Percentiles rank a stretch among this genome's conserved stretches.
Conservation (phyloP, 2,113 vertebrate genomes). For the Megaceryle torquata region DNA sequence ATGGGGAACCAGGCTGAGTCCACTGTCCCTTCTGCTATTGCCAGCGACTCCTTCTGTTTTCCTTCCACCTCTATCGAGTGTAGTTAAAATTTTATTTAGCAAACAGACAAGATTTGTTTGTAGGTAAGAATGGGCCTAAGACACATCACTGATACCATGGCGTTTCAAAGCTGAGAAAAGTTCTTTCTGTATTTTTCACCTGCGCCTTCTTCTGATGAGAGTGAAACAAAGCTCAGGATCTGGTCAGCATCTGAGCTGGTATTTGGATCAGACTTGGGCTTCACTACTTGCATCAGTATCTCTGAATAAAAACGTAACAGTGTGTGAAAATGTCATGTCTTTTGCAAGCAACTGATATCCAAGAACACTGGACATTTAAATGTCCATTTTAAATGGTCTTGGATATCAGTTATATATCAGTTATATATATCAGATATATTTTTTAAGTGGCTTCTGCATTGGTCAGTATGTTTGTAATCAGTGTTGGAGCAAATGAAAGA, state of each 20-base stretch:
- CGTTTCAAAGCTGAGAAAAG: not conserved
- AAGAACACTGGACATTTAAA: not conserved
- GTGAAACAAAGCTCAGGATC: not conserved
- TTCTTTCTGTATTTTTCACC: not conserved
- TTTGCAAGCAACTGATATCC: not conserved
- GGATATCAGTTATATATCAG: too few relatives aligned
- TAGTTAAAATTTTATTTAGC: not conserved
- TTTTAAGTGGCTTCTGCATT: not conserved
- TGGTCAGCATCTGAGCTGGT: not conserved
- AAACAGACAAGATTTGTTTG: not conserved
- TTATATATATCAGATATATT: not conserved
- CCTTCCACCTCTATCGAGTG: not conserved
- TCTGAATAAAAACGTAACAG: not conserved
- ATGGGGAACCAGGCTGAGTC: not conserved
- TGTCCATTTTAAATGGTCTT: too few relatives aligned
- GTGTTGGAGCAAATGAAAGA: not conserved
- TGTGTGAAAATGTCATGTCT: not conserved
- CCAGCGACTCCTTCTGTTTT: not conserved
- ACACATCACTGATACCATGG: not conserved
- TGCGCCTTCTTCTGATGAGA: not conserved
- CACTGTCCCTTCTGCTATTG: not conserved
- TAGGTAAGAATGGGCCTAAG: not conserved
- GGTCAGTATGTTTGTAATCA: not conserved
- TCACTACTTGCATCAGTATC: not conserved
- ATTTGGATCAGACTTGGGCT: not conserved